Evolutionary conservation across 2,113 vertebrate genomes (phyloP).

Genomic region (Triplophysa dalaica): DNA sequence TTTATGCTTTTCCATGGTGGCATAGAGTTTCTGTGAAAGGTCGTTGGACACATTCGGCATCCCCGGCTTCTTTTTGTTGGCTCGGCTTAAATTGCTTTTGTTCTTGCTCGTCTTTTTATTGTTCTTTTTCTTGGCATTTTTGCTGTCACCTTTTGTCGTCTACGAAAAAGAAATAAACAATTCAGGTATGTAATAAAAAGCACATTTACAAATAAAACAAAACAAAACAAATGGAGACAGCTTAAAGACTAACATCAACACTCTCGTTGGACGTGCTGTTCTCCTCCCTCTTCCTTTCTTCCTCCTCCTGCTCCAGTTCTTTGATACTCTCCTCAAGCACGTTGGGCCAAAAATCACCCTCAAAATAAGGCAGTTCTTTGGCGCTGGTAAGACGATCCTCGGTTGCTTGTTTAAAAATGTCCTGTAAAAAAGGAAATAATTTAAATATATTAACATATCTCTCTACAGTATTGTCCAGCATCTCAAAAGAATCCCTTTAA

Average conservation of each 20-base stretch:
- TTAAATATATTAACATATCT: not conserved
- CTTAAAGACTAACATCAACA: conserved; percentile 84
- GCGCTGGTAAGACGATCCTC: conserved; percentile 97
- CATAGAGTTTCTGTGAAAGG: conserved; percentile 95
- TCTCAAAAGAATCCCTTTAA: too few species aligned
- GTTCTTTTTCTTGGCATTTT: conserved; percentile 99
- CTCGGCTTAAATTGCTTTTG: conserved; percentile 94
- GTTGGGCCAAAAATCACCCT: conserved; percentile 98
- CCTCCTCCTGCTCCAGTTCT: conserved; percentile 96
- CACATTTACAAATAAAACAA: not conserved
- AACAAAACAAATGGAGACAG: not conserved
- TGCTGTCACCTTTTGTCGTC: conserved; percentile 96
- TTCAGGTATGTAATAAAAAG: not conserved
- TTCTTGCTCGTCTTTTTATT: conserved; percentile 99
- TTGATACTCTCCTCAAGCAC: conserved; percentile 99
- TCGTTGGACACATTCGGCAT: conserved; percentile 98
- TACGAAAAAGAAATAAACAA: conserved; percentile 55
- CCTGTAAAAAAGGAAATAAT: conserved; percentile 68
- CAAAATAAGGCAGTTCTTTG: conserved; percentile 96
- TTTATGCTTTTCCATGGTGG: conserved; percentile 99
- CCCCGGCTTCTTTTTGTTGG: conserved; percentile 97
- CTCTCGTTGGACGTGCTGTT: conserved; percentile 97
- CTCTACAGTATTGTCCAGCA: not conserved
- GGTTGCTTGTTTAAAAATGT: conserved; percentile 97
- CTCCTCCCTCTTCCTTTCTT: conserved; percentile 95